phyloP scores from a whole-genome alignment of 2,888 invertebrate species.

The Xestia c-nigrum region DNA sequence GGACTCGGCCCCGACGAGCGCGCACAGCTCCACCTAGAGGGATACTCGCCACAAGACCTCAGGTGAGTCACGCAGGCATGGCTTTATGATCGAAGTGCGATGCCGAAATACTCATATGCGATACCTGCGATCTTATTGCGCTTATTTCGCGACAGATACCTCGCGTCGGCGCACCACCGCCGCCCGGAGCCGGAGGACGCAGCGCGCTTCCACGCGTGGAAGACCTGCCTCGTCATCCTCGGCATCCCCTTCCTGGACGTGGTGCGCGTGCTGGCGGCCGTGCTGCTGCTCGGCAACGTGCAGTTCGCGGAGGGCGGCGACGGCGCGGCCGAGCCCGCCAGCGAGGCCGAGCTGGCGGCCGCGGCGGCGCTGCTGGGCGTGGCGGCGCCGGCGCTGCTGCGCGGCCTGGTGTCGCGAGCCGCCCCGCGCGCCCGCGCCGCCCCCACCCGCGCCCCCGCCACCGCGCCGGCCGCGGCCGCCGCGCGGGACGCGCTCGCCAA shows the following conservation, averaged over 20 bases:
- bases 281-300: constrained; percentile 97
- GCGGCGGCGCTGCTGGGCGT: constrained; percentile 95
- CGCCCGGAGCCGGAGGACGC: constrained; percentile 87
- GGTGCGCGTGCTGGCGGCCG: constrained; percentile 97
- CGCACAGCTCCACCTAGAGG: constrained; percentile 96
- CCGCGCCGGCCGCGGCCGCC: constrained; percentile 95
- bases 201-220: constrained; percentile 96
- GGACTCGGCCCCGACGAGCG: constrained; percentile 97
- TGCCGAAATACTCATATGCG: no score
- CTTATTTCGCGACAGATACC: constrained; percentile 86
- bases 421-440: constrained; percentile 91
- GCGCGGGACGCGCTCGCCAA: constrained; percentile 97
- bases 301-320: constrained; percentile 95
- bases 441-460: constrained; percentile 93
- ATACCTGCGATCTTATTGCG: background rate
- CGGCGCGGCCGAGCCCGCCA: constrained; percentile 94
- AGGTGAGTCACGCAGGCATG: constrained; percentile 82
- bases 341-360: constrained; percentile 95
- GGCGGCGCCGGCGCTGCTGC: constrained; percentile 93
- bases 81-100: background rate
- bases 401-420: constrained; percentile 96
- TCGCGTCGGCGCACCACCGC: constrained; percentile 92
- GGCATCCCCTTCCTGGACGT: constrained; percentile 99
- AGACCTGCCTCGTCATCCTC: constrained; percentile 96
- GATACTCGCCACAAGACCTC: constrained; percentile 95